Percentiles rank a stretch among this genome's conserved stretches.
These are phyloP conservation scores for Alligator mississippiensis DNA, from an alignment of 2,113 vertebrate genomes.

Conservation along the genomic window DNA sequence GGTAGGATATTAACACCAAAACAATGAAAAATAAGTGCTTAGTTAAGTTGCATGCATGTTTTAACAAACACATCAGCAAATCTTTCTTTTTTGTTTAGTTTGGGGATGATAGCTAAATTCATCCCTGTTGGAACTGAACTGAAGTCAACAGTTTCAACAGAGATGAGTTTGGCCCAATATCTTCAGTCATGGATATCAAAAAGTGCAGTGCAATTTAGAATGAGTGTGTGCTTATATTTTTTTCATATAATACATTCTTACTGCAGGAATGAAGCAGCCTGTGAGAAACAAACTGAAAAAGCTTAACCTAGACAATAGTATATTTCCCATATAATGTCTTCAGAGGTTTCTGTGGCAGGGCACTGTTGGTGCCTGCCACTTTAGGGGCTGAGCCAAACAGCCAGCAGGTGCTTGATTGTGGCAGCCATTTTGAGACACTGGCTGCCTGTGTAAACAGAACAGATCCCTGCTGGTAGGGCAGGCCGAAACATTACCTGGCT, in stretches of 20 bases:
- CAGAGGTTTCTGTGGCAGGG: background rate
- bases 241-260: background rate
- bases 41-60: rapidly evolving
- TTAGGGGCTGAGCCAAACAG: background rate
- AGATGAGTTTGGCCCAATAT: background rate
- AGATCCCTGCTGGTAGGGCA: too few species aligned
- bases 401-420: too few species aligned
- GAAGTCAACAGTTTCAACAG: background rate
- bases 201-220: background rate
- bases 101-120: background rate
- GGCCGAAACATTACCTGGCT: too few species aligned
- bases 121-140: background rate
- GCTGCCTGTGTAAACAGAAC: too few species aligned
- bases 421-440: too few species aligned
- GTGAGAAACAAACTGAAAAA: slow-evolving; percentile 10
- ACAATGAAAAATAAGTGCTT: too few species aligned
- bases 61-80: background rate
- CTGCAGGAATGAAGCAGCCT: slow-evolving; percentile 28
- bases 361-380: background rate
- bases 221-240: background rate
- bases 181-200: rapidly evolving
- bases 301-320: background rate
- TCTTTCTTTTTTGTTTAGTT: background rate
- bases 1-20: too few species aligned
- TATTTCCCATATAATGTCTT: background rate